These are phyloP conservation scores for Grammomys surdaster DNA, from an alignment of 2,113 vertebrate genomes.

Conservation along the genomic window DNA sequence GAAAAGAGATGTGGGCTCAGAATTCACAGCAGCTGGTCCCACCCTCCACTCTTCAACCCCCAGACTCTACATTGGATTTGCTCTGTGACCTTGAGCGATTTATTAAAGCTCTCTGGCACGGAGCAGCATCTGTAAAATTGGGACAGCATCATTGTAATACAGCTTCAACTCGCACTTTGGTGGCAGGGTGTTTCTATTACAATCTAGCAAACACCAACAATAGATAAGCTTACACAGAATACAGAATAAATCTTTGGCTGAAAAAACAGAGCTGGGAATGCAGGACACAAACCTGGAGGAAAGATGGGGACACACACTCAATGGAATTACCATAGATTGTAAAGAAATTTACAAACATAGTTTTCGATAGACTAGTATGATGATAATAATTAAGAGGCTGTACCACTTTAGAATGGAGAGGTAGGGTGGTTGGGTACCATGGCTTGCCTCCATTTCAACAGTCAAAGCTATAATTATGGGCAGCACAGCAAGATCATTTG, in stretches of 20 bases:
- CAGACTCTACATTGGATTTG: constrained; percentile 63
- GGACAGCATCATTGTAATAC: constrained; percentile 63
- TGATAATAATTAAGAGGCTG: constrained; percentile 64
- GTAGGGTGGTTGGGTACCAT: background rate
- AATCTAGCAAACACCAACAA: constrained; percentile 67
- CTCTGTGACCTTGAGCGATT: constrained; percentile 76
- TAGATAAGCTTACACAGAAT: constrained; percentile 56
- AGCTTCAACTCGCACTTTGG: constrained; percentile 60
- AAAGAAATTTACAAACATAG: constrained; percentile 53
- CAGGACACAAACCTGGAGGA: constrained; percentile 57
- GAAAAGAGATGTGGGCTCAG: constrained; percentile 69
- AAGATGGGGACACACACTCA: constrained; percentile 62
- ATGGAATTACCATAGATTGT: constrained; percentile 37
- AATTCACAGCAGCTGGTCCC: constrained; percentile 74
- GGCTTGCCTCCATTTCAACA: constrained; percentile 36
- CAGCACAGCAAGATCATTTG: constrained; percentile 28
- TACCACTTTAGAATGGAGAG: constrained; percentile 40
- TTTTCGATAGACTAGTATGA: constrained; percentile 62
- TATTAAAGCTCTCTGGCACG: constrained; percentile 76
- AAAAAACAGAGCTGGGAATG: constrained; percentile 25
- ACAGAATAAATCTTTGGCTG: constrained; percentile 63
- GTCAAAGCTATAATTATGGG: constrained; percentile 62
- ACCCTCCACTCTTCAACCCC: constrained; percentile 1
- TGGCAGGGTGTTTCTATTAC: constrained; percentile 71
- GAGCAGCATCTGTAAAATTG: constrained; percentile 78